Conservation (phyloP, 1,140 invertebrate species). For the Centruroides vittatus region DNA sequence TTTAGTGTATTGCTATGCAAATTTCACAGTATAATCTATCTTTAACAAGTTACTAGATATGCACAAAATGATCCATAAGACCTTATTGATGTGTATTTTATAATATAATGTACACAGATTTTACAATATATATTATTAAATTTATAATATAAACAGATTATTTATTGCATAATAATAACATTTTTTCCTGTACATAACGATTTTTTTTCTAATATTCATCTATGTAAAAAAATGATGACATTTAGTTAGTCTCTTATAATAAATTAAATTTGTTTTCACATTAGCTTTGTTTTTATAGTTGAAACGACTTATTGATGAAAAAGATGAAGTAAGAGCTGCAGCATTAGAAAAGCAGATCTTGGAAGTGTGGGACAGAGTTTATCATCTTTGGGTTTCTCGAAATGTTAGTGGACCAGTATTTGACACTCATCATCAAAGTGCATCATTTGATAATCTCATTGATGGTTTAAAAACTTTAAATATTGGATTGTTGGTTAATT, state of each 20-base stretch:
- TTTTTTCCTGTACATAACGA: too few species aligned
- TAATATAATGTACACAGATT: too few species aligned
- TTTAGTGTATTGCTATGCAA: too few species aligned
- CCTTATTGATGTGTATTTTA: too few species aligned
- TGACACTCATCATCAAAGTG: slow-evolving; percentile 22
- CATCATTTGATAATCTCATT: slow-evolving; percentile 54
- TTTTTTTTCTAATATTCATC: too few species aligned
- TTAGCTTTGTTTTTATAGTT: slow-evolving; percentile 36
- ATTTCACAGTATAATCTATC: too few species aligned
- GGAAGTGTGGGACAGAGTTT: slow-evolving; percentile 82
- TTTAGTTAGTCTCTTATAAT: background rate
- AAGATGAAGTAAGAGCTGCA: slow-evolving; percentile 62
- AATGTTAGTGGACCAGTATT: slow-evolving; percentile 27
- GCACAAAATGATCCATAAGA: too few species aligned
- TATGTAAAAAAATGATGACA: too few species aligned
- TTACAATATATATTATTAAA: too few species aligned
- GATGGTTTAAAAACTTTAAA: slow-evolving; percentile 62
- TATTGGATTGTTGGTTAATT: slow-evolving; percentile 54
- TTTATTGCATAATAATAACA: too few species aligned
- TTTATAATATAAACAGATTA: too few species aligned
- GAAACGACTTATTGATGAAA: slow-evolving; percentile 58
- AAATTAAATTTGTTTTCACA: background rate
- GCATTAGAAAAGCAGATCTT: slow-evolving; percentile 80
- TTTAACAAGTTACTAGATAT: too few species aligned
- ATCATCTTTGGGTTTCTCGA: slow-evolving; percentile 72